These are phyloP conservation scores for Diaphora mendica DNA, from an alignment of 2,888 invertebrate genomes.

Conservation along the genomic window DNA sequence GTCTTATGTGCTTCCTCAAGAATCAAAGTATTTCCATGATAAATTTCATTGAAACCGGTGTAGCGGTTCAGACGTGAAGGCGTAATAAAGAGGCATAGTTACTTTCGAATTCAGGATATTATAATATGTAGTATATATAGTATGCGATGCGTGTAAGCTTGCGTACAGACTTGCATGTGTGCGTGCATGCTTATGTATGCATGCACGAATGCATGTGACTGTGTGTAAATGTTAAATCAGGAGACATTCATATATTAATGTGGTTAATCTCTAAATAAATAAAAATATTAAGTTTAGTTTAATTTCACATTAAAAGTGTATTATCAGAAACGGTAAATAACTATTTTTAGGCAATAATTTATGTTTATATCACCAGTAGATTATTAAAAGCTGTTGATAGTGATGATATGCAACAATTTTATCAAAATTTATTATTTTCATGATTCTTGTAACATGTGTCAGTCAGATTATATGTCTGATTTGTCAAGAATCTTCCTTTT, in stretches of 20 bases:
- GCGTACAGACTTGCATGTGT: no score
- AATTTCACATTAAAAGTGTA: not conserved
- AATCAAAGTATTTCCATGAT: no score
- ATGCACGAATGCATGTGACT: not conserved
- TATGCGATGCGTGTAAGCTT: not conserved
- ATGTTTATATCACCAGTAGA: no score
- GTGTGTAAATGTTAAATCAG: not conserved
- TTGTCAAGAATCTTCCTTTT: not conserved
- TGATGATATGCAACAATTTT: not conserved
- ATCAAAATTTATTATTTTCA: not conserved
- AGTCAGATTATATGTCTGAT: not conserved
- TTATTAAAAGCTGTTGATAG: no score
- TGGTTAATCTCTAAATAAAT: no score
- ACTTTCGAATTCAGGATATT: not conserved
- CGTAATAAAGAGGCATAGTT: not conserved
- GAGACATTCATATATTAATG: not conserved
- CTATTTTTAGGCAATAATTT: not conserved
- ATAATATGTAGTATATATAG: no score
- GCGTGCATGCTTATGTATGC: not conserved
- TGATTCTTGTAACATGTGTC: not conserved
- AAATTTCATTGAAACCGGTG: no score
- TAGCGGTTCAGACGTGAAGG: no score
- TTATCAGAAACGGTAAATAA: not conserved
- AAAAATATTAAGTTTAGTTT: not conserved
- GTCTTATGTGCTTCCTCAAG: no score